Conservation (phyloP, 2,113 vertebrate genomes). For the Osmerus mordax region DNA sequence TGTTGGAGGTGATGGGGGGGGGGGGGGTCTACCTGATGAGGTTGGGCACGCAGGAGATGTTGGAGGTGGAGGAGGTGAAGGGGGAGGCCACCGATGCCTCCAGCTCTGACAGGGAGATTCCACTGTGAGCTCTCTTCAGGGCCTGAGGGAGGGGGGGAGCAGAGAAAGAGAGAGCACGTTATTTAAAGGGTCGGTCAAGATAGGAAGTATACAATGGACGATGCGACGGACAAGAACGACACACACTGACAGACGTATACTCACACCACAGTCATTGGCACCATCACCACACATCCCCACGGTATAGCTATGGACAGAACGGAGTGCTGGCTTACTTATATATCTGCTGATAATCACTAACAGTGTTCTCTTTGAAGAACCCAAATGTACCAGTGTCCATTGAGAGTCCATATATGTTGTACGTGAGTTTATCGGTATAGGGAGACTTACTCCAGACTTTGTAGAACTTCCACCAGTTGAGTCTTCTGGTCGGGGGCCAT, state of each 20-base stretch:
- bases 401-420: neutral
- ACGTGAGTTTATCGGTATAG: neutral
- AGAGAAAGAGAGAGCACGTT: neutral
- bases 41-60: conserved; percentile 94
- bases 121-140: conserved; percentile 91
- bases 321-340: neutral
- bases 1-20: too few relatives aligned
- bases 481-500: conserved; percentile 99
- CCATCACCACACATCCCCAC: conserved; percentile 98
- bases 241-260: conserved; percentile 50
- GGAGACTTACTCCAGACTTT: conserved; percentile 90
- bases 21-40: conserved; percentile 84
- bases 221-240: neutral
- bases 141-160: conserved; percentile 69
- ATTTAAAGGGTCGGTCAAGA: neutral
- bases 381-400: neutral
- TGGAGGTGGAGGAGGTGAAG: conserved; percentile 91
- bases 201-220: neutral
- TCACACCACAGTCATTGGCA: conserved; percentile 97
- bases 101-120: conserved; percentile 94
- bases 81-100: conserved; percentile 96
- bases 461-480: conserved; percentile 89
- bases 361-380: too few relatives aligned
- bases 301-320: conserved; percentile 78
- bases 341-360: neutral